phyloP scores from a whole-genome alignment of 2,113 vertebrate species.

The Montifringilla adamsi region DNA sequence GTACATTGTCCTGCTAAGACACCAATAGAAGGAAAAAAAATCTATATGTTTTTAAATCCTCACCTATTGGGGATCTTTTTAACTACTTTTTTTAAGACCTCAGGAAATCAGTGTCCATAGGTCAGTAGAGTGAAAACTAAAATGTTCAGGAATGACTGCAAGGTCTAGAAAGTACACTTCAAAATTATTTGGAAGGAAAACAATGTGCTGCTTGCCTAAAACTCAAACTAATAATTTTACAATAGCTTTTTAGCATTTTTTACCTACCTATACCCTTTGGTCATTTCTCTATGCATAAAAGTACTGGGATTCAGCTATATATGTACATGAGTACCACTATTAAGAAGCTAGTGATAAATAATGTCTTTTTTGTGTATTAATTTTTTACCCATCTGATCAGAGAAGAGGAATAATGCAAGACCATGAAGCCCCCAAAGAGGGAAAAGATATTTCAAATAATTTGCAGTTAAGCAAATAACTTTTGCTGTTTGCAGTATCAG shows the following conservation, averaged over 20 bases:
- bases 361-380: background rate
- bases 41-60: background rate
- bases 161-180: background rate
- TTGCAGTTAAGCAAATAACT: background rate
- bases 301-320: background rate
- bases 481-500: background rate
- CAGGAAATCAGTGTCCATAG: background rate
- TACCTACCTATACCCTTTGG: background rate
- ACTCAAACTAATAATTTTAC: background rate
- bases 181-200: background rate
- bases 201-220: background rate
- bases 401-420: background rate
- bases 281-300: background rate
- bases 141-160: background rate
- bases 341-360: background rate
- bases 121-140: background rate
- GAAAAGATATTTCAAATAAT: background rate
- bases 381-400: background rate
- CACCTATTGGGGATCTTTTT: accelerated
- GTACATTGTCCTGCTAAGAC: background rate
- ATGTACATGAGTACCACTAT: background rate
- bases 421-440: background rate
- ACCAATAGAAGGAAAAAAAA: background rate
- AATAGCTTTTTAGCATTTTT: background rate
- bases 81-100: background rate